Evolutionary conservation across 2,888 invertebrate genomes (phyloP).

Genomic region (Zhuqinia jingwanae): DNA sequence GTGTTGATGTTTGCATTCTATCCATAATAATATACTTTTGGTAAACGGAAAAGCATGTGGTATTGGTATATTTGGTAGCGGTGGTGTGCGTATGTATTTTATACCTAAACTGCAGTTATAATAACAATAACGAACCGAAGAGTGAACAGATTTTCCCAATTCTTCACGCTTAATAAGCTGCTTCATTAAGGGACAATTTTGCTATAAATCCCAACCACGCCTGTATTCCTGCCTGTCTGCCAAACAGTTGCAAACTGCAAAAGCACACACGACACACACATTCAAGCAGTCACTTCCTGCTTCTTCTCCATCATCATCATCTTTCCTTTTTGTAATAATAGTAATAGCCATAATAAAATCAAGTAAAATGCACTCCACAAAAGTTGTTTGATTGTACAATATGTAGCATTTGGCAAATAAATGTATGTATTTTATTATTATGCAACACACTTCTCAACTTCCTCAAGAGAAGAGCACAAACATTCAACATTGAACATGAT

Average conservation of each 20-base stretch:
- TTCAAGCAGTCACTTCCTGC: not conserved
- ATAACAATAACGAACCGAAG: constrained; percentile 27
- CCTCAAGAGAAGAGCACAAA: not conserved
- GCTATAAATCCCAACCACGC: not conserved
- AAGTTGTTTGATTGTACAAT: not conserved
- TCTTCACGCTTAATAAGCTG: constrained; percentile 76
- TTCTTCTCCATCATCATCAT: not conserved
- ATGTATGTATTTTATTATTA: not conserved
- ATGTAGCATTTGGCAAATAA: not conserved
- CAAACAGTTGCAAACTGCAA: not conserved
- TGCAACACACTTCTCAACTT: not conserved
- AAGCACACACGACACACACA: not conserved
- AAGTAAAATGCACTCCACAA: not conserved
- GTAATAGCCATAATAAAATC: constrained; percentile 21
- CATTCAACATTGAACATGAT: constrained; percentile 16
- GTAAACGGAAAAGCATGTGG: not conserved
- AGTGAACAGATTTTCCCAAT: constrained; percentile 74
- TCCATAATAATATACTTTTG: not conserved
- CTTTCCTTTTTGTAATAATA: not conserved
- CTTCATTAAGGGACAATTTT: constrained; percentile 73
- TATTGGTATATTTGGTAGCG: not conserved
- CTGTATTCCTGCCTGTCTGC: not conserved
- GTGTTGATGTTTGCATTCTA: not conserved
- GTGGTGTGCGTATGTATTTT: too few species aligned
- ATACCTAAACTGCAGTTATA: not conserved